A percentile compares a stretch with the other conserved stretches of the same genome.
These are phyloP conservation scores for Cotesia chilonis DNA, from an alignment of 1,140 invertebrate genomes.

Conservation along the genomic window DNA sequence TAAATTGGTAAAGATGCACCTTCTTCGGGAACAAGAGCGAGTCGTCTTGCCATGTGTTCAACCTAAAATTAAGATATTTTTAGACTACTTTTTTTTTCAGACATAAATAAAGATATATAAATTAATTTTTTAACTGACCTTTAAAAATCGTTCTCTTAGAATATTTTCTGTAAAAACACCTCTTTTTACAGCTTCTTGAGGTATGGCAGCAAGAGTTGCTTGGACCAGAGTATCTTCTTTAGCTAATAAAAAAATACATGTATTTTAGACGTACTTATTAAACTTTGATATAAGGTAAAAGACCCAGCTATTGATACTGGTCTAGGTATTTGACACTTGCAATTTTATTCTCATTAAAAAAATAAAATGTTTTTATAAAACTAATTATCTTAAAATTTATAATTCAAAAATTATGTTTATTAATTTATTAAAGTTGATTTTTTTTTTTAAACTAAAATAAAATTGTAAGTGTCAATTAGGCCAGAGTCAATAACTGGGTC, in stretches of 20 bases:
- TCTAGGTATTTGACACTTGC: no score
- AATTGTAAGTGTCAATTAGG: no score
- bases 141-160: constrained; percentile 84
- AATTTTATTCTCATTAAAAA: no score
- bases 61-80: constrained; percentile 62
- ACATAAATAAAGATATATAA: background rate
- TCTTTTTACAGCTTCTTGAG: constrained; percentile 75
- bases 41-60: constrained; percentile 74
- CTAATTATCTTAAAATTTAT: no score
- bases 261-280: no score
- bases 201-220: constrained; percentile 79
- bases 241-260: constrained; percentile 57
- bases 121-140: constrained; percentile 65
- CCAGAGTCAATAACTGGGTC: no score
- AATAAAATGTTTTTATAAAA: no score
- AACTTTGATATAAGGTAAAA: no score
- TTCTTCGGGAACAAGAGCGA: constrained; percentile 85
- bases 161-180: constrained; percentile 89
- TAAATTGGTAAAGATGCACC: constrained; percentile 83
- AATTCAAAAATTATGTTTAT: no score
- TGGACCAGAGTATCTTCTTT: constrained; percentile 76
- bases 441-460: no score
- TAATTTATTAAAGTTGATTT: no score
- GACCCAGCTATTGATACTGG: no score
- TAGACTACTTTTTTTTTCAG: constrained; percentile 1